These are phyloP conservation scores for Meda fulgida DNA, from an alignment of 2,797 vertebrate genomes.

Conservation along the genomic window DNA sequence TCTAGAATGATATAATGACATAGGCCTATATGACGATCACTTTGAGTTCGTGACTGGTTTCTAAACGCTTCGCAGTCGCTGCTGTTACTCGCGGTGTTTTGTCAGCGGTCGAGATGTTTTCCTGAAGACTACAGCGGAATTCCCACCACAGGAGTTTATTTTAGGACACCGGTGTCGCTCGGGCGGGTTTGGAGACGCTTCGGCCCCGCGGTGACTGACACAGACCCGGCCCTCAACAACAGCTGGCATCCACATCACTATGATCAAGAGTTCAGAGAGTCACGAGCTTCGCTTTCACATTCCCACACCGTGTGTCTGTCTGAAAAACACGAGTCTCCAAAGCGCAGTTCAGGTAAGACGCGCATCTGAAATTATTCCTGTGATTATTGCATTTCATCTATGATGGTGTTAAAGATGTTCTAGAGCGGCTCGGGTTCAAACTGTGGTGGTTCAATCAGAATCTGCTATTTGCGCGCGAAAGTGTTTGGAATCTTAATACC, in stretches of 20 bases:
- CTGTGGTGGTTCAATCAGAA: neutral
- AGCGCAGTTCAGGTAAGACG: constrained; percentile 19
- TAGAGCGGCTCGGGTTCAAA: neutral
- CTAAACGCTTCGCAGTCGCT: neutral
- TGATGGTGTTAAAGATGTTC: neutral
- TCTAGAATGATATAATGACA: neutral
- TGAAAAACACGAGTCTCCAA: neutral
- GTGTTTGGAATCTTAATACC: neutral
- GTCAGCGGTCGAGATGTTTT: neutral
- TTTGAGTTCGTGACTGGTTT: too few relatives aligned
- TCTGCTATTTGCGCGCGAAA: neutral
- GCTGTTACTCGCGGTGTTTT: neutral
- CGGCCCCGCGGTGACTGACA: constrained; percentile 21
- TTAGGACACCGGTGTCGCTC: constrained; percentile 6
- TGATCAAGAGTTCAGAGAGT: constrained; percentile 18
- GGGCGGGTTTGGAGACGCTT: constrained; percentile 9
- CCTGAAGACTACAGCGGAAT: neutral
- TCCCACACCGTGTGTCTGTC: neutral
- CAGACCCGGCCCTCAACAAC: constrained; percentile 12
- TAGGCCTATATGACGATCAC: too few relatives aligned
- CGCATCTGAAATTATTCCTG: neutral
- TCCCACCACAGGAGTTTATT: constrained; percentile 35
- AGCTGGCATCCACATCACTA: constrained; percentile 32
- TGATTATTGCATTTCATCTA: neutral
- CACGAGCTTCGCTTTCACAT: constrained; percentile 18